Percentiles rank a stretch among this genome's conserved stretches.
Conservation (phyloP, 2,113 vertebrate species). For the Phalacrocorax brasilianus region DNA sequence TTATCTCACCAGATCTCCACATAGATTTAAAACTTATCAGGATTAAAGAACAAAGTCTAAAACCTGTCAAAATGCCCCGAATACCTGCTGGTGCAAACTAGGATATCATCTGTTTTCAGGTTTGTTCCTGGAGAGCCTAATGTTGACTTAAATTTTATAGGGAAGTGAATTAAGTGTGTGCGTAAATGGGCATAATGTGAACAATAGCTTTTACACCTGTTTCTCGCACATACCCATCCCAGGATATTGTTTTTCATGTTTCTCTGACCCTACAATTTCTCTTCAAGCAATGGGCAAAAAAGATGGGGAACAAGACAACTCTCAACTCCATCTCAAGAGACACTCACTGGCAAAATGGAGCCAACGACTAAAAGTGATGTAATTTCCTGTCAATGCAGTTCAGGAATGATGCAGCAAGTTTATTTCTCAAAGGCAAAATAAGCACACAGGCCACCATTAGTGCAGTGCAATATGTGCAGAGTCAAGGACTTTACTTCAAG, state of each 20-base stretch:
- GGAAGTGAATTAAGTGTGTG: background rate
- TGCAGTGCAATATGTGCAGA: background rate
- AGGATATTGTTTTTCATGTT: background rate
- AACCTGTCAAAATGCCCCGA: background rate
- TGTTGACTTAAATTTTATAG: background rate
- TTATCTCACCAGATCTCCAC: background rate
- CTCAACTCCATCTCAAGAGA: background rate
- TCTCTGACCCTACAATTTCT: background rate
- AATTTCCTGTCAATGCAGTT: background rate
- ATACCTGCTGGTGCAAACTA: background rate
- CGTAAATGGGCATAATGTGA: background rate
- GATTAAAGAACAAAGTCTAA: background rate
- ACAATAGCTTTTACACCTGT: background rate
- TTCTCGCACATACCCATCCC: background rate
- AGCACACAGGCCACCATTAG: background rate
- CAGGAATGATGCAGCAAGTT: background rate
- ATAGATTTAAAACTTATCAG: background rate
- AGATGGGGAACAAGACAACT: background rate
- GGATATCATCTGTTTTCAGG: background rate
- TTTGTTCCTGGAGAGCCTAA: background rate
- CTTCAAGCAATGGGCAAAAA: background rate
- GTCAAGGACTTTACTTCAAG: background rate
- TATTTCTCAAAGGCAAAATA: slow-evolving; percentile 1
- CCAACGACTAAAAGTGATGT: background rate
- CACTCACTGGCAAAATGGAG: background rate